phyloP scores from a whole-genome alignment of 2,113 vertebrate genomes.

The Sigmodon hispidus region DNA sequence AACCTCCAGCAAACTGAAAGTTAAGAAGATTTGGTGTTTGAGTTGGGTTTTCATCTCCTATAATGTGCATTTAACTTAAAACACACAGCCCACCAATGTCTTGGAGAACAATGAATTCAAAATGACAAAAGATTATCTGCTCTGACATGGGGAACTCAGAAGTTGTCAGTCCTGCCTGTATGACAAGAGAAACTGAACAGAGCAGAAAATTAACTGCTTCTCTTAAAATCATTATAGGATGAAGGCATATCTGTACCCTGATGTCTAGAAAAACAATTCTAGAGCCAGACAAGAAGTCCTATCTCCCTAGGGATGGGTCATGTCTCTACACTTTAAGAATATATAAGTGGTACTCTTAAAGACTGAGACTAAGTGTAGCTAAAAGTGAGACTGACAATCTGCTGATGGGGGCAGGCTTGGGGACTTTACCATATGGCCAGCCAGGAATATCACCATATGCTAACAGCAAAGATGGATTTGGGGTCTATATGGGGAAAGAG shows the following conservation, averaged over 20 bases:
- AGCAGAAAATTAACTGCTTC: not conserved
- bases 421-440: not conserved
- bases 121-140: not conserved
- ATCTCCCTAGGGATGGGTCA: no score
- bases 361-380: no score
- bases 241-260: not conserved
- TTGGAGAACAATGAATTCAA: not conserved
- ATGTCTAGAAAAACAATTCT: not conserved
- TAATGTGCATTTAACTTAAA: not conserved
- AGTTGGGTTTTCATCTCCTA: not conserved
- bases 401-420: not conserved
- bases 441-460: not conserved
- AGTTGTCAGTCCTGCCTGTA: not conserved
- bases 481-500: not conserved
- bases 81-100: not conserved
- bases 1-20: not conserved
- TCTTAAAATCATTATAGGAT: not conserved
- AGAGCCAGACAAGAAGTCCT: not conserved
- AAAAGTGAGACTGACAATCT: not conserved
- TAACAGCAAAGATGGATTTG: rapidly evolving
- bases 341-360: not conserved
- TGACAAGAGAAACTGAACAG: not conserved
- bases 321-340: not conserved
- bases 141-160: not conserved
- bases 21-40: not conserved